Conservation (phyloP, 2,113 vertebrate species). For the Eptatretus burgeri region DNA sequence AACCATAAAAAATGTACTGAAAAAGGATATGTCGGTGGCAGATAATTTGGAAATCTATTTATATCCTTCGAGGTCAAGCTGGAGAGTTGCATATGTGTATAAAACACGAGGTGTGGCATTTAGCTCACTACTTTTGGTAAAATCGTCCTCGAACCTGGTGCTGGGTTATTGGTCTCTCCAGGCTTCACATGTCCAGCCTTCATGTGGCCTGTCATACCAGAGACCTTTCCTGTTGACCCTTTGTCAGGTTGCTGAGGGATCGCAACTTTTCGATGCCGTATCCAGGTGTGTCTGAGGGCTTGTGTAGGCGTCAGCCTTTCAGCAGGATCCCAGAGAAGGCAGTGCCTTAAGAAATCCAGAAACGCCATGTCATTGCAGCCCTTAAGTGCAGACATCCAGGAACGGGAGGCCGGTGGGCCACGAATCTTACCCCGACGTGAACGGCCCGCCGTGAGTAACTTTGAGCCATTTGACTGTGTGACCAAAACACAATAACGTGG, state of each 20-base stretch:
- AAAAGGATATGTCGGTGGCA: too few relatives aligned
- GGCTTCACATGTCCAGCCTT: too few relatives aligned
- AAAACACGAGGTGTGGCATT: too few relatives aligned
- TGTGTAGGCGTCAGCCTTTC: slow-evolving; percentile 53
- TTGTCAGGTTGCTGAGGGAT: slow-evolving; percentile 13
- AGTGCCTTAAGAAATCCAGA: slow-evolving; percentile 70
- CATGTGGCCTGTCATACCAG: neutral
- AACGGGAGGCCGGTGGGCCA: slow-evolving; percentile 56
- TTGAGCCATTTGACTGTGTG: slow-evolving; percentile 40
- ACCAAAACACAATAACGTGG: slow-evolving; percentile 62
- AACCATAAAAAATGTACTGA: too few relatives aligned
- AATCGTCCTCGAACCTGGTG: too few relatives aligned
- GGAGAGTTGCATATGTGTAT: too few relatives aligned
- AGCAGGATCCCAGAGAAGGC: slow-evolving; percentile 75
- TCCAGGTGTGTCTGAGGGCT: slow-evolving; percentile 68
- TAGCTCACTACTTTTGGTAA: too few relatives aligned
- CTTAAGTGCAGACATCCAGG: slow-evolving; percentile 53
- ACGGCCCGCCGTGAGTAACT: slow-evolving; percentile 39
- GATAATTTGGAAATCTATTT: too few relatives aligned
- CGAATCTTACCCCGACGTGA: slow-evolving; percentile 63
- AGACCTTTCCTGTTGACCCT: neutral
- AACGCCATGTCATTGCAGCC: slow-evolving; percentile 68
- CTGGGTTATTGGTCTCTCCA: too few relatives aligned
- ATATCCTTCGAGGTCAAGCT: too few relatives aligned
- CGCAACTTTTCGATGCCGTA: slow-evolving; percentile 43